phyloP scores from a whole-genome alignment of 2,888 invertebrate species.

The Flexamia atlantica region DNA sequence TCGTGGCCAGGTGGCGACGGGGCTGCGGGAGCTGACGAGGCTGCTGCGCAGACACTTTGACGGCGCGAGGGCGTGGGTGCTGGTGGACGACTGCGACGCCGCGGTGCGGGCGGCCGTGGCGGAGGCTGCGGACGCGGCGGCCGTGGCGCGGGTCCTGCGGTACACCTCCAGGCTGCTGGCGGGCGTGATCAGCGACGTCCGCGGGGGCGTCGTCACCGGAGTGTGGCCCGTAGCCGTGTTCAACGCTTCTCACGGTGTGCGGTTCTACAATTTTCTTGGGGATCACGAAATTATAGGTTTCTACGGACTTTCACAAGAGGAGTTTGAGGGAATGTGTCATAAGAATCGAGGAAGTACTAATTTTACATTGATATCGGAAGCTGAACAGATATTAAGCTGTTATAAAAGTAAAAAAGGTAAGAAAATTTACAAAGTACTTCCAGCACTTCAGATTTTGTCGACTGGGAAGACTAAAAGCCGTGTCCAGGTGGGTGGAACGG shows the following conservation, averaged over 20 bases:
- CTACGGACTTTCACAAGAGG: background rate
- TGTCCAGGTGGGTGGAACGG: background rate
- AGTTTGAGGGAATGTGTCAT: background rate
- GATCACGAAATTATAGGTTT: background rate
- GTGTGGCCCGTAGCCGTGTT: background rate
- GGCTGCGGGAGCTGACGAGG: background rate
- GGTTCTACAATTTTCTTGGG: background rate
- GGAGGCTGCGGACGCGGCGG: background rate
- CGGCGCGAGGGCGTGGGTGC: background rate
- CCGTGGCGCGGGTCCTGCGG: background rate
- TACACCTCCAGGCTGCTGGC: background rate
- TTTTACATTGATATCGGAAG: background rate
- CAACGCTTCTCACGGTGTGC: background rate
- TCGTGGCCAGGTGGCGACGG: background rate
- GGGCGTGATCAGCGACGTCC: background rate
- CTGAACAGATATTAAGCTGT: background rate
- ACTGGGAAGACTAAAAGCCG: background rate
- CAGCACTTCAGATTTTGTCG: background rate
- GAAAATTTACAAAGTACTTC: background rate
- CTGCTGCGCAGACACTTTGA: background rate
- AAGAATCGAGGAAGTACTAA: background rate
- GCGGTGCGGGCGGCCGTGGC: background rate
- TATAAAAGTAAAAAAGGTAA: background rate
- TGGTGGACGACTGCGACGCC: constrained; percentile 8
- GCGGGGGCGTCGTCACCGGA: background rate